Conservation (phyloP, 2,797 vertebrate species). For the Scomberomorus guttatus region DNA sequence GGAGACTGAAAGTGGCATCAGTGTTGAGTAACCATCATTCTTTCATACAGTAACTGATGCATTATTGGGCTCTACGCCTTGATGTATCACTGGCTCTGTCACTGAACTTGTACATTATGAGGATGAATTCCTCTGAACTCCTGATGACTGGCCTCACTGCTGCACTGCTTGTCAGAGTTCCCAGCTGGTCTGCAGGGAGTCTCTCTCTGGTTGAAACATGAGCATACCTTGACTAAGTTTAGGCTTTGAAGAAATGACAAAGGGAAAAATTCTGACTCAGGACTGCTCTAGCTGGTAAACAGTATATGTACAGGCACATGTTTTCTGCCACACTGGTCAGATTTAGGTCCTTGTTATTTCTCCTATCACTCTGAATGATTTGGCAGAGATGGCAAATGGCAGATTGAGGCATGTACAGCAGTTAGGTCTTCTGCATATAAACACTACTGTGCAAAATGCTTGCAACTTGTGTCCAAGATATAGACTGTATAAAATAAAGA, state of each 20-base stretch:
- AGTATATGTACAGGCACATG: neutral
- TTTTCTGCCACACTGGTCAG: neutral
- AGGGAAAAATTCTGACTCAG: neutral
- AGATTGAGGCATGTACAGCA: neutral
- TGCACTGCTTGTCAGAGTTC: neutral
- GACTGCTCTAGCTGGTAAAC: neutral
- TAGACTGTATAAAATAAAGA: too few species aligned
- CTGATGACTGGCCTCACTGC: slow-evolving; percentile 4
- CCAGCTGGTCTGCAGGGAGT: neutral
- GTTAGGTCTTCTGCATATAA: neutral
- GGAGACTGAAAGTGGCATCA: slow-evolving; percentile 24
- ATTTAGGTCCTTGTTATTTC: neutral
- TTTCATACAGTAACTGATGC: slow-evolving; percentile 36
- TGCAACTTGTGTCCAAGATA: too few species aligned
- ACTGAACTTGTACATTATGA: slow-evolving; percentile 19
- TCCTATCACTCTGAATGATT: neutral
- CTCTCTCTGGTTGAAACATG: neutral
- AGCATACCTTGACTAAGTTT: neutral
- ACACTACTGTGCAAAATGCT: too few species aligned
- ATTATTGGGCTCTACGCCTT: neutral
- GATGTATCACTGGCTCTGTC: slow-evolving; percentile 21
- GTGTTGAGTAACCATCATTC: slow-evolving; percentile 39
- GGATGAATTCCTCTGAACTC: slow-evolving; percentile 25
- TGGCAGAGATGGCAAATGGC: neutral
- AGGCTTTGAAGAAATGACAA: neutral